Percentiles rank a stretch among this genome's conserved stretches.
Evolutionary conservation across 2,113 vertebrate species (phyloP).

Genomic region (Piaya cayana): DNA sequence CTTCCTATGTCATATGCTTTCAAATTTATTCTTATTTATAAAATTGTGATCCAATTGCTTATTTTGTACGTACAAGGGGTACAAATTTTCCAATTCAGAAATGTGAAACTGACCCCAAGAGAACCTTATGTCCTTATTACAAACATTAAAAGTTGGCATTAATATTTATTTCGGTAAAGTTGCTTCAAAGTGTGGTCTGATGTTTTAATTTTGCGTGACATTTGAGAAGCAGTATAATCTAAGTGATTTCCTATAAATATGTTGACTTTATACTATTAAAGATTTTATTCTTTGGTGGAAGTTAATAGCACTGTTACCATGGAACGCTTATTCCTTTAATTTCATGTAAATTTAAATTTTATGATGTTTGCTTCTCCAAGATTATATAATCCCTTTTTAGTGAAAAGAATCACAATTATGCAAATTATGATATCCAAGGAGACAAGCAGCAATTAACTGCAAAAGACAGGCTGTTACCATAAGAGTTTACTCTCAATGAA

Average conservation of each 20-base stretch:
- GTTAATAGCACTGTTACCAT: slow-evolving; percentile 71
- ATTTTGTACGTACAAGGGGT: neutral
- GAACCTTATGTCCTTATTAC: slow-evolving; percentile 36
- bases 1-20: neutral
- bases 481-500: slow-evolving; percentile 68
- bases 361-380: slow-evolving; percentile 77
- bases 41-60: neutral
- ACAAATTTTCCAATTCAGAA: neutral
- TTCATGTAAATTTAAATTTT: slow-evolving; percentile 78
- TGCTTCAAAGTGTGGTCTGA: slow-evolving; percentile 62
- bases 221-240: slow-evolving; percentile 52
- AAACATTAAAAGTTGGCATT: slow-evolving; percentile 50
- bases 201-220: slow-evolving; percentile 75
- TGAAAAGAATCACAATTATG: slow-evolving; percentile 79
- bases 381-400: slow-evolving; percentile 79
- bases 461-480: slow-evolving; percentile 70
- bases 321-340: slow-evolving; percentile 77
- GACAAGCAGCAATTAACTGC: slow-evolving; percentile 78
- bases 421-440: slow-evolving; percentile 77
- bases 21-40: neutral
- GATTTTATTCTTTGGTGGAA: slow-evolving; percentile 69
- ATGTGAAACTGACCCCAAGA: slow-evolving; percentile 24
- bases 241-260: slow-evolving; percentile 69
- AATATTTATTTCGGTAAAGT: slow-evolving; percentile 55
- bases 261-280: slow-evolving; percentile 67